Evolutionary conservation across 2,888 invertebrate species (phyloP), one percentile per base, ranked within the genome.

Genomic region (Pammene aurita): DNA sequence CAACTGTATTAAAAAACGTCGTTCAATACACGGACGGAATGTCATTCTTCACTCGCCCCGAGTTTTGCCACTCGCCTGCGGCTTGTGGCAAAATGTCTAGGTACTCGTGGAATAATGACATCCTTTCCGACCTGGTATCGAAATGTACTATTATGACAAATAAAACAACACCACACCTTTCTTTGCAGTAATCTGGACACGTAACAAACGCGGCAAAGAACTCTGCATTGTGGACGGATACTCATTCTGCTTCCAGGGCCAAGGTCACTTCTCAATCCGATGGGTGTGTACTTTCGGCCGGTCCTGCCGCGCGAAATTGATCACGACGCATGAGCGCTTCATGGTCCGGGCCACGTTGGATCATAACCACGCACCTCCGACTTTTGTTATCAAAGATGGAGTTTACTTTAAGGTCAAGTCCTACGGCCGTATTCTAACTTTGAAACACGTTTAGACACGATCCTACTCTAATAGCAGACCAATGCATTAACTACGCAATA

Each of bases 271-370:
- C 5, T 26, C 66, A 0, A 14, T 42, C 14, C 57, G 66, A 5
- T 66, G 66, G 66, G 42, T 50, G 14, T 66, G 66, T 16, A 60
- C 66, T n/a, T 66, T 60, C 54, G 52, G 66, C 42, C 35, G 35
- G 7, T 4, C 26, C 16, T 66, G 66, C 60, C 50, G 54, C 16
- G 66, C 50, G 7, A 52, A 52, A 35, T 14, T 60, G 38, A 2
- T 42, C 42, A 52, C 52, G 9, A 58, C 50, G n/a, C 66, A 9
- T 2, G 16, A 58, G 13, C 48, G 14, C 10, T 7, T 38, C 2
- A 10, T 66, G 42, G 5, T 58, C 11, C n/a, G 41, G 6, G 50
- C 48, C 0, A 34, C 50, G 38, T 13, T 58, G 50, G 16, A 52
- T 11, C 66, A 66, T 42, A 58, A n/a, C 34, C 66, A 66, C 13